phyloP scores from a whole-genome alignment of 1,140 invertebrate species.

The Teleogryllus occipitalis region DNA sequence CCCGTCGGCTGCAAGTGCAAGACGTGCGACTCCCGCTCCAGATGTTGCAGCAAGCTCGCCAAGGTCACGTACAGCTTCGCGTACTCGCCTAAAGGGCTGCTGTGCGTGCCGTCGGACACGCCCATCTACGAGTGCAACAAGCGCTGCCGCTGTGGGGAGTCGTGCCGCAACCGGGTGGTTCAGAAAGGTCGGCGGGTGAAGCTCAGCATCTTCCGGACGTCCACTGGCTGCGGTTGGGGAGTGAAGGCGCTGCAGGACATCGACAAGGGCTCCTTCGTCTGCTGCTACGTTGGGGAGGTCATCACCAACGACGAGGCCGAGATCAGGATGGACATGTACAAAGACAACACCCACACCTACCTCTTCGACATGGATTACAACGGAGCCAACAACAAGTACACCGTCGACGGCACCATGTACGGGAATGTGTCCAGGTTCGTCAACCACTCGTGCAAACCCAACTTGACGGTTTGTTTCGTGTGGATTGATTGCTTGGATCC shows the following conservation, averaged over 20 bases:
- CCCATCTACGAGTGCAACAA: slow-evolving; percentile 92
- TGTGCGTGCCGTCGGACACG: slow-evolving; percentile 61
- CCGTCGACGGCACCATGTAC: slow-evolving; percentile 75
- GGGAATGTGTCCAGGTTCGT: slow-evolving; percentile 92
- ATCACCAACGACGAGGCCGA: slow-evolving; percentile 89
- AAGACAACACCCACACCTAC: slow-evolving; percentile 78
- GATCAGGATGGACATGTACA: slow-evolving; percentile 67
- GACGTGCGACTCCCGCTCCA: slow-evolving; percentile 35
- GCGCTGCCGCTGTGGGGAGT: slow-evolving; percentile 61
- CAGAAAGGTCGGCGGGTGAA: slow-evolving; percentile 70
- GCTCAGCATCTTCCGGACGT: slow-evolving; percentile 78
- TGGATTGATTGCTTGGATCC: slow-evolving; percentile 87
- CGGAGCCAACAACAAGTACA: slow-evolving; percentile 61
- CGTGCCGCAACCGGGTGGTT: slow-evolving; percentile 79
- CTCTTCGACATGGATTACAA: slow-evolving; percentile 93
- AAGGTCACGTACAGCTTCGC: slow-evolving; percentile 37
- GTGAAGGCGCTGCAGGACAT: slow-evolving; percentile 68
- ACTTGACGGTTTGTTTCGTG: slow-evolving; percentile 80
- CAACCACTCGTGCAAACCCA: slow-evolving; percentile 93
- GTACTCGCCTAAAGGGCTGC: slow-evolving; percentile 54
- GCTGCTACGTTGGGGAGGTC: slow-evolving; percentile 88
- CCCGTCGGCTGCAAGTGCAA: slow-evolving; percentile 75
- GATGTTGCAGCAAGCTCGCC: slow-evolving; percentile 52
- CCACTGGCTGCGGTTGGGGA: slow-evolving; percentile 86
- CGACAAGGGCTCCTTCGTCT: slow-evolving; percentile 74